These are phyloP conservation scores for Molorchus minor DNA, from an alignment of 2,888 invertebrate genomes.

Conservation along the genomic window DNA sequence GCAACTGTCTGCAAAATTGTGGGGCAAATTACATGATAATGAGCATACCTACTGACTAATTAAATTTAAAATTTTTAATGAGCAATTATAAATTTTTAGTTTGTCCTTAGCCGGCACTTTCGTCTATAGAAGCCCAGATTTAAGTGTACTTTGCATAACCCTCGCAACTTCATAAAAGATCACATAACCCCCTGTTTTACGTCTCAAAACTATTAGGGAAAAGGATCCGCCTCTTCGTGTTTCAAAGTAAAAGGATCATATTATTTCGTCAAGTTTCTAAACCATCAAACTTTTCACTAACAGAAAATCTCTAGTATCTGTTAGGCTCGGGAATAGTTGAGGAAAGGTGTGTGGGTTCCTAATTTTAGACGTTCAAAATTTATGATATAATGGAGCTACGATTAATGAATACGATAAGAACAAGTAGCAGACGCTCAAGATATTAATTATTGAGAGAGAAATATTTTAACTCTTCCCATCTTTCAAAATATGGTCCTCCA, in stretches of 20 bases:
- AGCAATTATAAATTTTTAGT: too few relatives aligned
- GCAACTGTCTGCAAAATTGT: too few relatives aligned
- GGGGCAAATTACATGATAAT: too few relatives aligned
- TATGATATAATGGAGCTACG: not conserved
- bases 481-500: not conserved
- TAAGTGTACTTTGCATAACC: too few relatives aligned
- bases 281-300: not conserved
- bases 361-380: not conserved
- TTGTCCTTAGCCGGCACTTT: too few relatives aligned
- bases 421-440: not conserved
- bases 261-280: not conserved
- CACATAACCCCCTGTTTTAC: too few relatives aligned
- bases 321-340: not conserved
- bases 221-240: not conserved
- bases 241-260: not conserved
- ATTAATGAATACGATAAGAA: constrained; percentile 2
- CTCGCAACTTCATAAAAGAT: too few relatives aligned
- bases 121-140: too few relatives aligned
- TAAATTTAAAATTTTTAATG: too few relatives aligned
- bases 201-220: too few relatives aligned
- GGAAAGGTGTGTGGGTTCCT: not conserved
- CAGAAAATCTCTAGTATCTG: not conserved
- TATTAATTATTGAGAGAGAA: constrained; percentile 8
- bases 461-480: not conserved
- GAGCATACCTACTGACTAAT: too few relatives aligned